phyloP scores from a whole-genome alignment of 2,113 vertebrate genomes.

The Zosterops pallidus region DNA sequence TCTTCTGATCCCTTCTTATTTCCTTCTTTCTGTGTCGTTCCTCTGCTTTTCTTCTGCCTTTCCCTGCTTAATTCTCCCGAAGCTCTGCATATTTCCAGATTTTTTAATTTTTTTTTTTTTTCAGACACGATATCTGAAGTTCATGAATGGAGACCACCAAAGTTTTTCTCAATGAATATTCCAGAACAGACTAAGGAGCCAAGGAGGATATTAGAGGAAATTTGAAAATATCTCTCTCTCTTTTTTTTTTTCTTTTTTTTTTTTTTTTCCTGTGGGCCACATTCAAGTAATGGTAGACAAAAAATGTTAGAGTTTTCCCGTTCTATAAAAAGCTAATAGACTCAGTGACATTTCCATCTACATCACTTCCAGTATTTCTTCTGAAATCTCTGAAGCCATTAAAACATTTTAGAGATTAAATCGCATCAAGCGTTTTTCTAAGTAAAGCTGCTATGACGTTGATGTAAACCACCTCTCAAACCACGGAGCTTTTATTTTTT shows the following conservation, averaged over 20 bases:
- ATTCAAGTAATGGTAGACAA: background rate
- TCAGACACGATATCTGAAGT: background rate
- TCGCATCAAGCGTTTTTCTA: background rate
- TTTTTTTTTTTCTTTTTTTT: too few species aligned
- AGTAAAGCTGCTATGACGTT: background rate
- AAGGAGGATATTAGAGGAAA: background rate
- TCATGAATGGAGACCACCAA: background rate
- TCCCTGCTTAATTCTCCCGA: background rate
- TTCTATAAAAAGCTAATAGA: background rate
- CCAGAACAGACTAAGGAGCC: background rate
- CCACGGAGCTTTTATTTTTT: background rate
- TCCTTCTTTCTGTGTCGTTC: background rate
- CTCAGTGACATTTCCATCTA: background rate
- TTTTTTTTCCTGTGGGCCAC: background rate
- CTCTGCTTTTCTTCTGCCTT: background rate
- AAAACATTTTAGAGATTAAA: background rate
- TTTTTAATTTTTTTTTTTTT: background rate
- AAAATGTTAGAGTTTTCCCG: background rate
- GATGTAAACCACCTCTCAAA: background rate
- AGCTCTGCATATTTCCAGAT: background rate
- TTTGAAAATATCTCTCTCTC: background rate
- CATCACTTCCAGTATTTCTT: slow-evolving; percentile 2
- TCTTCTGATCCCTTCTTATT: background rate
- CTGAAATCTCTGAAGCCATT: slow-evolving; percentile 1
- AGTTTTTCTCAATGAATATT: background rate